Evolutionary conservation across 2,797 vertebrate genomes (phyloP).

Genomic region (Antrozous pallidus): DNA sequence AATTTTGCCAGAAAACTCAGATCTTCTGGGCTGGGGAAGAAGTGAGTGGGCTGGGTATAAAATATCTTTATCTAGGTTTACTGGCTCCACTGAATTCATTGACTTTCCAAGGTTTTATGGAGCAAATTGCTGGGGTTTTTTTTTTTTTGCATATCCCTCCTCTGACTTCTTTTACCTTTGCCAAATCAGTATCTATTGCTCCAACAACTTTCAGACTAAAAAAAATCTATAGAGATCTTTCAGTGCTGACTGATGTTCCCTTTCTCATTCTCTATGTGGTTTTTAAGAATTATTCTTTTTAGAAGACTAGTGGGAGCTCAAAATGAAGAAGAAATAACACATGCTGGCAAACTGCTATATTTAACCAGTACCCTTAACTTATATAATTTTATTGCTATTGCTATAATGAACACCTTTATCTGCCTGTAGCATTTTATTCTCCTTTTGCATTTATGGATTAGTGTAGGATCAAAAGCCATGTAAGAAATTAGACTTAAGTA

Average conservation of each 20-base stretch:
- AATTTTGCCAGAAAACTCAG: neutral
- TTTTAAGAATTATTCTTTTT: conserved; percentile 15
- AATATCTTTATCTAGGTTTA: neutral
- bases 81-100: neutral
- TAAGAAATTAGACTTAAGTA: conserved; percentile 49
- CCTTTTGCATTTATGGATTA: conserved; percentile 43
- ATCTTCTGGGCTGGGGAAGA: neutral
- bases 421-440: neutral
- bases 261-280: neutral
- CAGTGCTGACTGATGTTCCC: neutral
- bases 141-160: neutral
- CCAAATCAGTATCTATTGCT: neutral
- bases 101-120: neutral
- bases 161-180: neutral
- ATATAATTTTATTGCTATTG: neutral
- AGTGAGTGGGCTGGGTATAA: neutral
- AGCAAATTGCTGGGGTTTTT: neutral
- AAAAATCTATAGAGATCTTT: conserved; percentile 8
- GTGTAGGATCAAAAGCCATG: conserved; percentile 22
- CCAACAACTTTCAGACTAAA: neutral
- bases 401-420: conserved; percentile 15
- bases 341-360: neutral
- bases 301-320: neutral
- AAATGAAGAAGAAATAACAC: neutral
- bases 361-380: conserved; percentile 9